Evolutionary conservation across 2,797 vertebrate species (phyloP).

Genomic region (Pipistrellus nathusii): DNA sequence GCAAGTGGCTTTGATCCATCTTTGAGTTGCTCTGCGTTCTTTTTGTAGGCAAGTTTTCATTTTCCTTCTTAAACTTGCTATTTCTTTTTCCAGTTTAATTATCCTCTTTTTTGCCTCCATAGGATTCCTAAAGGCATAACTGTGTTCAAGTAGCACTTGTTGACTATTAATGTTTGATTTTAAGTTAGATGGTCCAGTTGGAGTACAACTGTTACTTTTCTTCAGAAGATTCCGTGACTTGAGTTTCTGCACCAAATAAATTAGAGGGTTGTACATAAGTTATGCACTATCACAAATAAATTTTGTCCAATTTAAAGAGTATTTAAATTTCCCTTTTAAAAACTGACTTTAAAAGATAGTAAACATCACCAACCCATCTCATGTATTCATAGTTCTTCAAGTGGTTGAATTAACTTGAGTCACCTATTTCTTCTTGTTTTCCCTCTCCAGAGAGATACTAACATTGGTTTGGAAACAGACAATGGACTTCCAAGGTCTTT

Average conservation of each 20-base stretch:
- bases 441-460: slow-evolving; percentile 12
- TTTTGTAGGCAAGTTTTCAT: slow-evolving; percentile 81
- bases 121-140: slow-evolving; percentile 79
- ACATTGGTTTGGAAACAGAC: slow-evolving; percentile 40
- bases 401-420: slow-evolving; percentile 27
- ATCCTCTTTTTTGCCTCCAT: slow-evolving; percentile 80
- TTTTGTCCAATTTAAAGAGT: slow-evolving; percentile 30
- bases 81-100: slow-evolving; percentile 81
- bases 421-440: not conserved
- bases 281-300: slow-evolving; percentile 56
- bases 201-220: slow-evolving; percentile 70
- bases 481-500: slow-evolving; percentile 29
- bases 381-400: slow-evolving; percentile 20
- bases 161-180: slow-evolving; percentile 76
- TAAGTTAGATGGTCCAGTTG: slow-evolving; percentile 66
- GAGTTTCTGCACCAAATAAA: slow-evolving; percentile 72
- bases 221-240: slow-evolving; percentile 80
- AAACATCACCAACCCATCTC: slow-evolving; percentile 22
- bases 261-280: slow-evolving; percentile 74
- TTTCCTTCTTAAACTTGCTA: slow-evolving; percentile 78
- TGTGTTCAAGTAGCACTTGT: slow-evolving; percentile 79
- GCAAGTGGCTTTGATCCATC: slow-evolving; percentile 75
- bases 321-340: slow-evolving; percentile 52
- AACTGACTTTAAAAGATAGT: slow-evolving; percentile 30
- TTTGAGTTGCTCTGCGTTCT: slow-evolving; percentile 76